A percentile compares a stretch with the other conserved stretches of the same genome.
Evolutionary conservation across 2,888 invertebrate species (phyloP).

Genomic region (Lasioglossum pauxillum): DNA sequence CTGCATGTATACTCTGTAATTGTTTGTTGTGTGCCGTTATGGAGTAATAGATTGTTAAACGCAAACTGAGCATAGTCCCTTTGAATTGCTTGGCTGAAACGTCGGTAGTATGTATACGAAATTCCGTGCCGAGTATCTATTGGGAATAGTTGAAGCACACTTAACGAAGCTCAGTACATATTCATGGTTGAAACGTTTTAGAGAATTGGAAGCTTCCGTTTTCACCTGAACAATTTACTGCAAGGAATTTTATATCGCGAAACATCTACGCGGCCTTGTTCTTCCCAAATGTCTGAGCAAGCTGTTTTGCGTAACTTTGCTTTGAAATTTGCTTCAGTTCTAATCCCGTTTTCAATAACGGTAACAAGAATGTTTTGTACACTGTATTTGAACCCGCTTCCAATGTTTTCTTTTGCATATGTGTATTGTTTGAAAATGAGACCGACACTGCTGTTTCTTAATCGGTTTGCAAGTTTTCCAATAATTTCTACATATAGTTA

Average conservation of each 20-base stretch:
- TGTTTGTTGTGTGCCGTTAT: slow-evolving; percentile 37
- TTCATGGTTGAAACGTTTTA: background rate
- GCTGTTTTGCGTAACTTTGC: background rate
- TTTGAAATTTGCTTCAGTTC: background rate
- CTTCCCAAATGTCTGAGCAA: background rate
- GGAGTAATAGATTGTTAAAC: slow-evolving; percentile 9
- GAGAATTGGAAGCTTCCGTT: background rate
- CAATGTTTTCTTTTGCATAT: too few species aligned
- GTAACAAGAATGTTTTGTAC: background rate
- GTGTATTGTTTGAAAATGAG: too few species aligned
- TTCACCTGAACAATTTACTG: background rate
- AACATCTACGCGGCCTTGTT: background rate
- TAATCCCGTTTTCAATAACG: background rate
- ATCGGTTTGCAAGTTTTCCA: too few species aligned
- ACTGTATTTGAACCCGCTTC: too few species aligned
- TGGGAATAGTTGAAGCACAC: background rate
- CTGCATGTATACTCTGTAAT: slow-evolving; percentile 50
- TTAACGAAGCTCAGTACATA: background rate
- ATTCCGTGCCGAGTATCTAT: background rate
- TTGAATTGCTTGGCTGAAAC: background rate
- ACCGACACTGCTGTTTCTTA: too few species aligned
- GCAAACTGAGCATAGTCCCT: slow-evolving; percentile 17
- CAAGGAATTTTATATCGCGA: background rate
- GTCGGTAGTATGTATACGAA: slow-evolving; percentile 12
- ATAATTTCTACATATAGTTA: too few species aligned